Evolutionary conservation across 2,113 vertebrate genomes (phyloP).

Genomic region (Rousettus leschenaultii): DNA sequence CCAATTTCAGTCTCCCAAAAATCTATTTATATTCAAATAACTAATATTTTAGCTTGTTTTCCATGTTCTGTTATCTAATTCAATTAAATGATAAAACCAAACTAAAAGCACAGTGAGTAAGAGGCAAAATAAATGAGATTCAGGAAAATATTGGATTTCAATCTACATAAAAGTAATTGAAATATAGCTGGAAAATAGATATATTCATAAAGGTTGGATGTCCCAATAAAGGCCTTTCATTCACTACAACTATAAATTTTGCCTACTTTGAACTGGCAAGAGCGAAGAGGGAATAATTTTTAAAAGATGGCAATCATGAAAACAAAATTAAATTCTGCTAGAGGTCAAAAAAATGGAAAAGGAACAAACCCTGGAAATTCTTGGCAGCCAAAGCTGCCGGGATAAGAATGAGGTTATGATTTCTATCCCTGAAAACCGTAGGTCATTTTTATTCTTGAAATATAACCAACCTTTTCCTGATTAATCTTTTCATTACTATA

Average conservation of each 20-base stretch:
- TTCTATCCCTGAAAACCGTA: background rate
- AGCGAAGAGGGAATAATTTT: constrained; percentile 7
- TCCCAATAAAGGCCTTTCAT: background rate
- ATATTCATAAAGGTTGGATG: background rate
- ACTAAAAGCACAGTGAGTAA: background rate
- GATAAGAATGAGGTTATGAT: background rate
- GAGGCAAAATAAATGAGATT: background rate
- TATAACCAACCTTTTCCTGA: background rate
- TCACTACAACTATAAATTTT: background rate
- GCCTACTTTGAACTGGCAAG: constrained; percentile 1
- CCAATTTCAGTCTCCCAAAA: background rate
- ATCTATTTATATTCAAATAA: background rate
- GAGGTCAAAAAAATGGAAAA: background rate
- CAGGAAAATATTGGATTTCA: background rate
- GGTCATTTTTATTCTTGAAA: constrained; percentile 24
- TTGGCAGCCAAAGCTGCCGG: background rate
- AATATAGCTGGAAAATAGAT: background rate
- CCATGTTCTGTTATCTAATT: background rate
- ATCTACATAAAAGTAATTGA: background rate
- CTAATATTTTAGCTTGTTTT: background rate
- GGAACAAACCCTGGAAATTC: background rate
- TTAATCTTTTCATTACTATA: background rate
- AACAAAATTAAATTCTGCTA: constrained; percentile 33
- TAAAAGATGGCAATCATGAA: background rate
- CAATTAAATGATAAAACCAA: constrained; percentile 17